Percentiles rank a stretch among this genome's conserved stretches.
These are phyloP conservation scores for Torymus tubicola DNA, from an alignment of 2,888 invertebrate genomes.

Conservation along the genomic window DNA sequence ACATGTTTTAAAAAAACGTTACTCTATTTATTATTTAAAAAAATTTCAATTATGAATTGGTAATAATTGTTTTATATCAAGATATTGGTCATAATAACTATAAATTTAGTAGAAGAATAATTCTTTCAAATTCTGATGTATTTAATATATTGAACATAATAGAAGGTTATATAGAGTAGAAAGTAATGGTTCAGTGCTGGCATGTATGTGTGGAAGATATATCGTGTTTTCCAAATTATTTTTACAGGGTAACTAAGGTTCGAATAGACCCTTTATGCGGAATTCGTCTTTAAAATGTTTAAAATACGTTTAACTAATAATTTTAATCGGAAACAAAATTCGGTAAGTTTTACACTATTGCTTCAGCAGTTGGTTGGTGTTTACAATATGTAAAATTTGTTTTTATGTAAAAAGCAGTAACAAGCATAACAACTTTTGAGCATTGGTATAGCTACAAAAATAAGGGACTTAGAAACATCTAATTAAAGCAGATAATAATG, in stretches of 20 bases:
- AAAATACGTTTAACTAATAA: not conserved
- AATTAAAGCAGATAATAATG: not conserved
- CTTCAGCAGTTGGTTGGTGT: not conserved
- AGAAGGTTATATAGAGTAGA: too few species aligned
- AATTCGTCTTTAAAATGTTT: conserved; percentile 44
- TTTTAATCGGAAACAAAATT: not conserved
- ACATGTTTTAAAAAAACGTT: too few species aligned
- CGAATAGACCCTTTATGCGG: conserved; percentile 55
- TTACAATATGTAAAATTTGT: not conserved
- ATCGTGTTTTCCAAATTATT: conserved; percentile 20
- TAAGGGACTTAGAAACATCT: not conserved
- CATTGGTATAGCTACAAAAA: not conserved
- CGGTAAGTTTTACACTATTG: not conserved
- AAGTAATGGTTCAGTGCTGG: conserved; percentile 20
- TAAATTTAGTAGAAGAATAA: too few species aligned
- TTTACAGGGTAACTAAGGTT: conserved; percentile 35
- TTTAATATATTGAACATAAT: too few species aligned
- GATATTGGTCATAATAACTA: too few species aligned
- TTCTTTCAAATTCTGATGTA: too few species aligned
- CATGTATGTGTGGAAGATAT: conserved; percentile 38
- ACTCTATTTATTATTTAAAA: too few species aligned
- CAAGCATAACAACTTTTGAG: not conserved
- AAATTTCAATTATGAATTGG: too few species aligned
- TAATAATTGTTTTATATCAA: too few species aligned
- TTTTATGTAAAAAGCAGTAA: not conserved